Conservation (phyloP, 2,113 vertebrate genomes). For the Caloenas nicobarica region DNA sequence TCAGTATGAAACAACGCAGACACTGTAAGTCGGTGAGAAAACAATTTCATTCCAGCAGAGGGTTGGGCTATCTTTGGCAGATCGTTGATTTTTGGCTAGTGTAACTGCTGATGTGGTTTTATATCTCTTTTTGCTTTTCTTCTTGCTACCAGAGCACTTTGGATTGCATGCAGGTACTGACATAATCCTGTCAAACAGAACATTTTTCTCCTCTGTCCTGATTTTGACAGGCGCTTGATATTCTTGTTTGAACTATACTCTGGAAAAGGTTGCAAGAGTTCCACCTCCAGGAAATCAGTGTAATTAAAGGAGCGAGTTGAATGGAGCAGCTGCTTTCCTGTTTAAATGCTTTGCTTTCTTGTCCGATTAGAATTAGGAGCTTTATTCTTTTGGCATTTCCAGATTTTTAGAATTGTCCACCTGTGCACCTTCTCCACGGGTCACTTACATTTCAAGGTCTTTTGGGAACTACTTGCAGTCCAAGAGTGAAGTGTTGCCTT, state of each 20-base stretch:
- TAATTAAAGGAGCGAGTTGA: not conserved
- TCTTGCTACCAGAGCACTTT: constrained; percentile 86
- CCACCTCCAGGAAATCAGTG: not conserved
- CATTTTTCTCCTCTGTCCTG: not conserved
- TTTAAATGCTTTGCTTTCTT: not conserved
- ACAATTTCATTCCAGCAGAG: not conserved
- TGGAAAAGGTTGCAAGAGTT: constrained; percentile 32
- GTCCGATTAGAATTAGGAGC: not conserved
- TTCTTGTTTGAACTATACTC: not conserved
- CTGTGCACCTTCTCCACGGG: not conserved
- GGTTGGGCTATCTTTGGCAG: not conserved
- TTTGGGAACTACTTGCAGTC: not conserved
- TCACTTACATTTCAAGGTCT: not conserved
- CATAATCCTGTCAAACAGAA: constrained; percentile 3
- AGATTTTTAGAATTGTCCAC: not conserved
- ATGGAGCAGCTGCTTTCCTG: not conserved
- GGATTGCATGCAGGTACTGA: constrained; percentile 98
- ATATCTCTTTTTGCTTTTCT: constrained; percentile 60
- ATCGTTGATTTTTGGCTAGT: not conserved
- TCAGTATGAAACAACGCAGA: not conserved
- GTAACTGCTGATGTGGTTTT: constrained; percentile 70
- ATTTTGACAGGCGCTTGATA: not conserved
- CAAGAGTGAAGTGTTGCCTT: not conserved
- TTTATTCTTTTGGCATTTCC: not conserved
- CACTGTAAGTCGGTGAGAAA: not conserved